Percentiles rank a stretch among this genome's conserved stretches.
Evolutionary conservation across 1,140 invertebrate genomes (phyloP).

Genomic region (Procambarus clarkii): DNA sequence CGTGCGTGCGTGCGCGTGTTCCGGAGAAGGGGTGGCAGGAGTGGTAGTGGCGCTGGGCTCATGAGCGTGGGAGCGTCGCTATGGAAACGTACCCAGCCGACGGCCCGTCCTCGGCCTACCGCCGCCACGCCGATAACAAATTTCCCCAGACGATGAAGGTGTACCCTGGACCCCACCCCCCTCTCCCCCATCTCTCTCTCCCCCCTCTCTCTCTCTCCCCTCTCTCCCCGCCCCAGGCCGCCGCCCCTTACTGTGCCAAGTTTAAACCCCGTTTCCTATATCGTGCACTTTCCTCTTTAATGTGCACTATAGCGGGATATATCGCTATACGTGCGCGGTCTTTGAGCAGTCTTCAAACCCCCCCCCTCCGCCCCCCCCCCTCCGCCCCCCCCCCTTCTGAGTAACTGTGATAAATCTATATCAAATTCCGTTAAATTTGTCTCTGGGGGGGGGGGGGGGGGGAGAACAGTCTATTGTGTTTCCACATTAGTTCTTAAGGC

Average conservation of each 20-base stretch:
- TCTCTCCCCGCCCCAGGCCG: not conserved
- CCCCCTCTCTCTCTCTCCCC: not conserved
- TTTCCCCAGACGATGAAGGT: slow-evolving; percentile 33
- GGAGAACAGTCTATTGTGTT: no score
- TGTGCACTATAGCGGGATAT: no score
- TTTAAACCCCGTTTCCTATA: not conserved
- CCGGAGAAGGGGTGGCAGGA: slow-evolving; percentile 1
- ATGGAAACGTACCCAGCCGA: slow-evolving; percentile 62
- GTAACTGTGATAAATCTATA: no score
- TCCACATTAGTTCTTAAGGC: no score
- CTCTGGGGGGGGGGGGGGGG: no score
- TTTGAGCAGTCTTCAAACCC: no score
- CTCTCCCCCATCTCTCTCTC: not conserved
- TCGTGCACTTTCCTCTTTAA: not conserved
- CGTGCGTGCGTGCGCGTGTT: slow-evolving; percentile 26
- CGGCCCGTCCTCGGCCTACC: slow-evolving; percentile 56
- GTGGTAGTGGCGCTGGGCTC: slow-evolving; percentile 35
- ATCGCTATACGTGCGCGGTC: no score
- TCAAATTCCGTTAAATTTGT: no score
- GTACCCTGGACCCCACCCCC: not conserved
- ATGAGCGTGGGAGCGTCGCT: slow-evolving; percentile 55
- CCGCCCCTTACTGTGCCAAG: not conserved
- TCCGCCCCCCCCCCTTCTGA: not conserved
- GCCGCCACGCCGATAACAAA: slow-evolving; percentile 47
- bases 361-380: not conserved